Conservation (phyloP, 2,888 invertebrate species). For the Drosophila neonasuta region DNA sequence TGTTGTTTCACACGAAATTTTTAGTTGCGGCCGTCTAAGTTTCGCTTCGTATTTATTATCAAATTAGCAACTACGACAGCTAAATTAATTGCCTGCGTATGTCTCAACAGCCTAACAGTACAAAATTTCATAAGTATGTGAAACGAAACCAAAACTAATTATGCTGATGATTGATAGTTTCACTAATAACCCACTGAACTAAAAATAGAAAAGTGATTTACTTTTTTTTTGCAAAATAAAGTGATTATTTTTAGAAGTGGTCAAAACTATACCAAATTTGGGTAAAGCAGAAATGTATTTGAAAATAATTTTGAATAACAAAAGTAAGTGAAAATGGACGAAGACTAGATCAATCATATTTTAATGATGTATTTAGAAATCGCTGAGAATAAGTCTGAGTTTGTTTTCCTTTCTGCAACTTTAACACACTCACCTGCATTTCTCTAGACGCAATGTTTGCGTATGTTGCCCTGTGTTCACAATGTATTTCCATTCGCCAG, state of each 20-base stretch:
- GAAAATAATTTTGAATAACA: too few relatives aligned
- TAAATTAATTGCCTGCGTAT: neutral
- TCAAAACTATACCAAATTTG: neutral
- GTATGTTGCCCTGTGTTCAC: conserved; percentile 93
- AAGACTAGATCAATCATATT: too few relatives aligned
- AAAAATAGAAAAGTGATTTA: conserved; percentile 13
- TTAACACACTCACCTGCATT: conserved; percentile 84
- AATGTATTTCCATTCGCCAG: conserved; percentile 92
- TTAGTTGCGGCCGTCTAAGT: neutral
- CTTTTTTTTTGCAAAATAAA: conserved; percentile 4
- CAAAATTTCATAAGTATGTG: neutral
- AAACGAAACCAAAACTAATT: conserved; percentile 2
- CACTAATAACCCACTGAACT: conserved; percentile 16
- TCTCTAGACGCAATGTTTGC: conserved; percentile 90
- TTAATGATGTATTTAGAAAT: too few relatives aligned
- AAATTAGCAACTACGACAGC: neutral
- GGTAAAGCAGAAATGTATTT: too few relatives aligned
- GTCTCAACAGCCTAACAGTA: conserved; percentile 11
- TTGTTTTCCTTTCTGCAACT: too few relatives aligned
- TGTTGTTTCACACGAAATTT: neutral
- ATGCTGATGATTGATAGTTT: conserved; percentile 12
- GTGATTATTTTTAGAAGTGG: conserved; percentile 7
- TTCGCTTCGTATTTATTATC: neutral
- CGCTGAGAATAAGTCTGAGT: too few relatives aligned
- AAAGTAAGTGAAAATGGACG: too few relatives aligned